Conservation (phyloP, 2,888 invertebrate genomes). For the Drosophila suboccidentalis region DNA sequence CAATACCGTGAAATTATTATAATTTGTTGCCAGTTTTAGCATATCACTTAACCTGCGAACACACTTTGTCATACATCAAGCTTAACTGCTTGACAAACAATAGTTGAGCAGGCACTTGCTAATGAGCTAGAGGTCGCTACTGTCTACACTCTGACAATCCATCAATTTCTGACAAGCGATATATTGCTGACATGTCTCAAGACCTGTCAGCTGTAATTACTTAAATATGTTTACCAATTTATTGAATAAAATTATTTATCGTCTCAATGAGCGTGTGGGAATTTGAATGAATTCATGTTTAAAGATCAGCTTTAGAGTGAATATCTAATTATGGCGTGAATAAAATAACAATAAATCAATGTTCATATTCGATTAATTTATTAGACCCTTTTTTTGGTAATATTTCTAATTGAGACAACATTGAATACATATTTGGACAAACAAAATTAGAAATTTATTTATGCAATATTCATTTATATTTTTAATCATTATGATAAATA, state of each 20-base stretch:
- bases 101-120: constrained; percentile 20
- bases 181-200: constrained; percentile 15
- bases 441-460: too few species aligned
- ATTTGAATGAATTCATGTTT: constrained; percentile 14
- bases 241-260: constrained; percentile 40
- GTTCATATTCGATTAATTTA: not conserved
- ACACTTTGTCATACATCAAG: constrained; percentile 62
- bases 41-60: constrained; percentile 49
- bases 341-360: constrained; percentile 11
- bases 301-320: not conserved
- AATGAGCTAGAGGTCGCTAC: constrained; percentile 37
- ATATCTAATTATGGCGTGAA: not conserved
- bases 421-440: too few species aligned
- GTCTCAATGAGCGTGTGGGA: constrained; percentile 2
- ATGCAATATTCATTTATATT: too few species aligned
- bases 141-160: constrained; percentile 44
- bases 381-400: too few species aligned
- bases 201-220: constrained; percentile 16
- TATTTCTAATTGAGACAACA: too few species aligned
- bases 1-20: constrained; percentile 72
- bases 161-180: constrained; percentile 40
- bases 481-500: too few species aligned
- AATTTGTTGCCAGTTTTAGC: constrained; percentile 56
- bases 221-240: constrained; percentile 29
- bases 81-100: constrained; percentile 50